These are phyloP conservation scores for Trissonchulus latispiculum DNA, from an alignment of 2,888 invertebrate genomes.

Conservation along the genomic window DNA sequence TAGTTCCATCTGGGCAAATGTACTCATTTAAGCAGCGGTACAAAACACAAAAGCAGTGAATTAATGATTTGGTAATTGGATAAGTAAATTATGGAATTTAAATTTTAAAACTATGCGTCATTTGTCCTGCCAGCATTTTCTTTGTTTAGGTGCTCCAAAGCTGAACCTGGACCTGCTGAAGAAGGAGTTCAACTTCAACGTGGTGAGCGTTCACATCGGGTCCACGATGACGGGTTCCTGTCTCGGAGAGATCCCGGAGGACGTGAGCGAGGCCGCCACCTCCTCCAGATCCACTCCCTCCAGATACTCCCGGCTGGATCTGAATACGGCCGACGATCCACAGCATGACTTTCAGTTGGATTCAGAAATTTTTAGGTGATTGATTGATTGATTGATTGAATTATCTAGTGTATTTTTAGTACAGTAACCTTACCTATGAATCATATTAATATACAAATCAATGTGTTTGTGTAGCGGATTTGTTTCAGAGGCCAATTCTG, in stretches of 20 bases:
- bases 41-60: too few relatives aligned
- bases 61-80: too few relatives aligned
- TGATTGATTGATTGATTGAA: not conserved
- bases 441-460: not conserved
- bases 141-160: constrained; percentile 55
- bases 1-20: too few relatives aligned
- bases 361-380: constrained; percentile 62
- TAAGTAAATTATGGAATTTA: too few relatives aligned
- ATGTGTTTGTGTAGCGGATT: not conserved
- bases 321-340: constrained; percentile 30
- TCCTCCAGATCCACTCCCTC: constrained; percentile 3
- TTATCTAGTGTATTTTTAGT: not conserved
- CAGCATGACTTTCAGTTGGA: constrained; percentile 60
- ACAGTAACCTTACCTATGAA: not conserved
- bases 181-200: constrained; percentile 21
- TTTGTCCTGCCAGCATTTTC: not conserved
- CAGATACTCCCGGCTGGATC: constrained; percentile 12
- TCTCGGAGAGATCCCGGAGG: constrained; percentile 41
- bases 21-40: too few relatives aligned
- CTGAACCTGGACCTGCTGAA: constrained; percentile 55
- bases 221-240: constrained; percentile 72
- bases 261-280: not conserved
- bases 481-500: constrained; percentile 67
- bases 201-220: constrained; percentile 44
- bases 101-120: too few relatives aligned